A percentile compares a stretch with the other conserved stretches of the same genome.
These are phyloP conservation scores for Drosophila bipectinata DNA, from an alignment of 1,140 invertebrate genomes.

Conservation along the genomic window DNA sequence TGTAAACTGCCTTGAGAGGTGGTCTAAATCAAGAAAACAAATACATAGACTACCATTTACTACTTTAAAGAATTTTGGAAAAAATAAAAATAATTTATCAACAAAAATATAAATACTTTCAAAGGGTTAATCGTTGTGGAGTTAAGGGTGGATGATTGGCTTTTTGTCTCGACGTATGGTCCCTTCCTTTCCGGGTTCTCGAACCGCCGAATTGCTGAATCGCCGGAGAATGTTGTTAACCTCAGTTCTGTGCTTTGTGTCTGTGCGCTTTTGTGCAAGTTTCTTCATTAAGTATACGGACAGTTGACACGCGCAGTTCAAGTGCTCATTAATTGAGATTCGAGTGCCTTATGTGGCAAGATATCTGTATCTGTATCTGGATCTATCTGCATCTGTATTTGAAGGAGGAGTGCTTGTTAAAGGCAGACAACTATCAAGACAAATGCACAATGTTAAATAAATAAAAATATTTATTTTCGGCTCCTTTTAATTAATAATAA, in stretches of 20 bases:
- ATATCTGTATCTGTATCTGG: not conserved
- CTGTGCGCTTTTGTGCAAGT: conserved; percentile 42
- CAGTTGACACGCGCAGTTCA: conserved; percentile 13
- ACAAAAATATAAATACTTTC: not conserved
- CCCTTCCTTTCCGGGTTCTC: conserved; percentile 60
- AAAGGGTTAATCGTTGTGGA: conserved; percentile 13
- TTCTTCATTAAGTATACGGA: conserved; percentile 51
- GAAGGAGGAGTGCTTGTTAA: not conserved
- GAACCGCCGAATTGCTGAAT: conserved; percentile 1
- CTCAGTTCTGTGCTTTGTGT: conserved; percentile 39
- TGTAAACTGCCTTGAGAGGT: too few relatives aligned
- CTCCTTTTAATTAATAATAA: too few relatives aligned
- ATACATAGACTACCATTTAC: too few relatives aligned
- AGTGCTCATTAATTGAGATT: conserved; percentile 43
- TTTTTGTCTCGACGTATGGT: conserved; percentile 17
- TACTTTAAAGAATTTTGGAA: too few relatives aligned
- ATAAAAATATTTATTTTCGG: not conserved
- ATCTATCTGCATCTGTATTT: not conserved
- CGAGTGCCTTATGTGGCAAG: conserved; percentile 12
- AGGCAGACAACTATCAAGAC: conserved; percentile 15
- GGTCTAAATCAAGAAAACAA: too few relatives aligned
- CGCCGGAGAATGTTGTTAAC: conserved; percentile 65
- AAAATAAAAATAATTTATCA: too few relatives aligned
- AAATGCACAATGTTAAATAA: conserved; percentile 2
- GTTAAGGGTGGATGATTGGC: conserved; percentile 20